A percentile compares a stretch with the other conserved stretches of the same genome.
These are phyloP conservation scores for Lasioglossum zephyrum DNA, from an alignment of 2,888 invertebrate species.

Conservation along the genomic window DNA sequence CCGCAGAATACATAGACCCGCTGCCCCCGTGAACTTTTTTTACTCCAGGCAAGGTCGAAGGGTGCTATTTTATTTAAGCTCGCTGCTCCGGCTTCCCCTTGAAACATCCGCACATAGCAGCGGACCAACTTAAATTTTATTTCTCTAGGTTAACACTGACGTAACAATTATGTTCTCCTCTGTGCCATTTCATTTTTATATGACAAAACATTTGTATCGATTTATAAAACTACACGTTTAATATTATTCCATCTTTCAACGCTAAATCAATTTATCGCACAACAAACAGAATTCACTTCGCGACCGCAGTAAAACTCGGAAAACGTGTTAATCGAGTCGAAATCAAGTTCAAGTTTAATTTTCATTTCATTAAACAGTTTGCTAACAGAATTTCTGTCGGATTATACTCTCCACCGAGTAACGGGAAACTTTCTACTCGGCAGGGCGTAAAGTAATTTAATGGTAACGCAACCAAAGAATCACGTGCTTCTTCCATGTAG, in stretches of 20 bases:
- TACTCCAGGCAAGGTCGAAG: neutral
- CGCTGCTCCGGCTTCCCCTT: neutral
- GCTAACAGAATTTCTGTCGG: neutral
- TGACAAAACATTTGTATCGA: no score
- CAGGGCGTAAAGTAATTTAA: neutral
- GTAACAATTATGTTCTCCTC: neutral
- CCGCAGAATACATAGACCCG: neutral
- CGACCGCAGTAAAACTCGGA: neutral
- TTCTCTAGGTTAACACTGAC: neutral
- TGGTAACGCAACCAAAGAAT: neutral
- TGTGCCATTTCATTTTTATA: neutral
- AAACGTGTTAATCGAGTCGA: neutral
- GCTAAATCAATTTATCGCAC: no score
- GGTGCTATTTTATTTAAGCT: neutral
- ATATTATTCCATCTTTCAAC: no score
- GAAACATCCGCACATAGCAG: neutral
- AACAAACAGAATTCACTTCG: neutral
- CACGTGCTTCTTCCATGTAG: neutral
- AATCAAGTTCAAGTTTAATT: neutral
- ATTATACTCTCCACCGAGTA: neutral
- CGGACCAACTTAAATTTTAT: neutral
- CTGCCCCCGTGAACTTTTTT: neutral
- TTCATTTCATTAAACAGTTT: conserved; percentile 5
- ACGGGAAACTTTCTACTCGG: neutral
- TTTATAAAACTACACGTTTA: no score